Evolutionary conservation across 2,113 vertebrate genomes (phyloP).

Genomic region (Trematomus loennbergii): DNA sequence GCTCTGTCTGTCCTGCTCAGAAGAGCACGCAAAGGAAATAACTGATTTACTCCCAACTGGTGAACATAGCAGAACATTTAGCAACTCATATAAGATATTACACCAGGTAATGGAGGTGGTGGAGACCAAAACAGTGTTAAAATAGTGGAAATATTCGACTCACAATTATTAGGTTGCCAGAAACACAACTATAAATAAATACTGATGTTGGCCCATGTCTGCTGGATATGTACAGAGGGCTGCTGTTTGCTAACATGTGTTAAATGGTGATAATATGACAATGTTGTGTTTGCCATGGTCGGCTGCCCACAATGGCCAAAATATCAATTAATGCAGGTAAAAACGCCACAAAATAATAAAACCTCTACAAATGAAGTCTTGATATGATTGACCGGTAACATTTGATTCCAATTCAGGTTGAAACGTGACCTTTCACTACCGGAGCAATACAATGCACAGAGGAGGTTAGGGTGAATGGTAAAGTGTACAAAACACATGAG

Average conservation of each 20-base stretch:
- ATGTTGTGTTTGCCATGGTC: neutral
- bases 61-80: neutral
- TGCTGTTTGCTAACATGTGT: neutral
- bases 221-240: neutral
- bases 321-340: neutral
- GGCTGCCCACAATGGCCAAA: neutral
- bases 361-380: no score
- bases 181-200: neutral
- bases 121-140: neutral
- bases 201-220: no score
- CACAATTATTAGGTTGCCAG: neutral
- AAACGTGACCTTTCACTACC: neutral
- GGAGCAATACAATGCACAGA: neutral
- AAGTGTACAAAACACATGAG: constrained; percentile 1
- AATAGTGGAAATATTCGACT: neutral
- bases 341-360: neutral
- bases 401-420: neutral
- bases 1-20: neutral
- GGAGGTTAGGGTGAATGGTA: neutral
- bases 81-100: neutral
- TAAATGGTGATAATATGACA: neutral
- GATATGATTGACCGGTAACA: neutral
- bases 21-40: neutral
- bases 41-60: neutral
- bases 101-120: no score